Base-by-base conservation (phyloP, 2,888 invertebrate species). In the Cheilosia vernalis region DNA sequence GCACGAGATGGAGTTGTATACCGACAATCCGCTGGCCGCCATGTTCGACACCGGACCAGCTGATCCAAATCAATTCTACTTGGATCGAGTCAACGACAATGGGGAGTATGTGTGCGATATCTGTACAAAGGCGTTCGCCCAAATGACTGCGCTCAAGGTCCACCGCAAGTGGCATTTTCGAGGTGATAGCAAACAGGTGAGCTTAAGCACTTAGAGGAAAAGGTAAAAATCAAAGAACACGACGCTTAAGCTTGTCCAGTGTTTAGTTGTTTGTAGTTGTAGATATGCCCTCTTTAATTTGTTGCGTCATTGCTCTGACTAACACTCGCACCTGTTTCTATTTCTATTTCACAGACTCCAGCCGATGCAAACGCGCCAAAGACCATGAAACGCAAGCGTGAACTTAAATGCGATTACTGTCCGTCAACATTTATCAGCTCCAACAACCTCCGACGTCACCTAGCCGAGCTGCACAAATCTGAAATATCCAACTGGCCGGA, bases 91-190 rank as follows among this genome's bases (percentile, higher is more conserved):
- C 58, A 91, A 90, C 73, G 92, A 92, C 81, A 92, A 91, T 64
- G 92, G 92, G 79, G 91, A 92, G 82, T 92, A 91, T 81, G 91
- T 91, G 56, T 92, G 92, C 88, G 92, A 92, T 89, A 89, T 92
- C 85, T 92, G 92, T 87, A 88, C 90, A 10, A 92, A 92, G 89
- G 90, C 90, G 56, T 92, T 92, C 87, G 90, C 92, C 69, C 91
- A 91, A 88, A 90, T 92, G 89, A 92, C 91, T 73, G 92, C 92
- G 78, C 89, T 92, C 72, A 92, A 92, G 89, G 92, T 92, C 87
- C 92, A 92, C 90, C 91, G 92, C 88, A 92, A 92, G 88, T 92
- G 92, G 92, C 92, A 92, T 91, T 92, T 92, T 89, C 91, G 92
- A 89, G 91, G 91, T 90, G 92, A 92, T 90, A 91, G 91, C 89